Percentiles rank a stretch among this genome's conserved stretches.
Evolutionary conservation across 1,140 invertebrate genomes (phyloP).

Genomic region (Physella acuta): DNA sequence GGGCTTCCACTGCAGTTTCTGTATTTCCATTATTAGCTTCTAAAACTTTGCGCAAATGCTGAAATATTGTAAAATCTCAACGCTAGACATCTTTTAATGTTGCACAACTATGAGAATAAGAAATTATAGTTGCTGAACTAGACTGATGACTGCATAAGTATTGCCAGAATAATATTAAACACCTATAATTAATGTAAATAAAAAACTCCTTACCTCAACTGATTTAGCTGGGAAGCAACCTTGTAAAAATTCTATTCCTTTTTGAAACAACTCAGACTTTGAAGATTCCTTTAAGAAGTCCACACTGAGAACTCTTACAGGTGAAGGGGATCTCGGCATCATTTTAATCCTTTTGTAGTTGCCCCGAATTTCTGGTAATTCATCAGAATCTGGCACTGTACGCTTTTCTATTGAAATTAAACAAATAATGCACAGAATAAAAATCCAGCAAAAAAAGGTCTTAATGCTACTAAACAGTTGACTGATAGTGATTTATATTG

Average conservation of each 20-base stretch:
- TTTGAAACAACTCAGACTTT: constrained; percentile 22
- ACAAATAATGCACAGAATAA: background rate
- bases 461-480: no score
- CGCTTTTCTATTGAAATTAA: constrained; percentile 20
- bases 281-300: constrained; percentile 20
- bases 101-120: background rate
- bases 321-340: constrained; percentile 29
- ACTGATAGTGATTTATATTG: no score
- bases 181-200: no score
- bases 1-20: constrained; percentile 6
- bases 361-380: constrained; percentile 17
- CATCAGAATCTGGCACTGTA: constrained; percentile 16
- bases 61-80: no score
- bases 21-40: constrained; percentile 9
- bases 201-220: constrained; percentile 31
- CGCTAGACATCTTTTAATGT: no score
- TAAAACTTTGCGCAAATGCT: constrained; percentile 13
- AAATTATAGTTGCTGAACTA: no score
- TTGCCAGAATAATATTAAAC: no score
- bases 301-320: constrained; percentile 26
- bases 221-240: constrained; percentile 36
- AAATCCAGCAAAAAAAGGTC: background rate
- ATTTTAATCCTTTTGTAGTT: constrained; percentile 28
- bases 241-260: constrained; percentile 34
- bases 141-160: no score